Evolutionary conservation across 2,113 vertebrate species (phyloP).

Genomic region (Psittacula cyanocephala): DNA sequence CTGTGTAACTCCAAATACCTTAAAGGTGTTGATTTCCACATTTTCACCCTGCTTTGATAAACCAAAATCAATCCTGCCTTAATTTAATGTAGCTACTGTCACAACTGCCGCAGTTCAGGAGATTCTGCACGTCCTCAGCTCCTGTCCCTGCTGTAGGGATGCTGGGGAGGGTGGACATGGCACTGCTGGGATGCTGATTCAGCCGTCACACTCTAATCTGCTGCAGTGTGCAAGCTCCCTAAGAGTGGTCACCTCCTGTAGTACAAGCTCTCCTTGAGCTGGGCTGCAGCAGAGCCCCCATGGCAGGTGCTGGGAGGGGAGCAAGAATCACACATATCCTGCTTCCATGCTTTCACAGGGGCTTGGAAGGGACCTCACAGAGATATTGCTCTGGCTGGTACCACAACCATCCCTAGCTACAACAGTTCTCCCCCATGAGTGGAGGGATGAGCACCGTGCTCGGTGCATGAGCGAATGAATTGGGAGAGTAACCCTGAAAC

Average conservation of each 20-base stretch:
- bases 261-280: neutral
- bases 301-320: neutral
- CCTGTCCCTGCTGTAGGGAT: neutral
- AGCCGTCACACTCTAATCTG: neutral
- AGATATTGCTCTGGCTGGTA: neutral
- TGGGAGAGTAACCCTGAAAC: neutral
- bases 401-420: neutral
- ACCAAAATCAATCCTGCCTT: neutral
- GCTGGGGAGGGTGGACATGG: neutral
- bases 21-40: neutral
- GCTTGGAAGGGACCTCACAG: accelerated
- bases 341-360: accelerated
- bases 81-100: neutral
- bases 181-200: neutral
- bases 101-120: neutral
- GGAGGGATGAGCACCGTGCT: neutral
- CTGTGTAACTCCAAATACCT: neutral
- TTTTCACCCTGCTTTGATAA: neutral
- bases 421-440: neutral
- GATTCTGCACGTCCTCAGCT: neutral
- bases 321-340: accelerated
- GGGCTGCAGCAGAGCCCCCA: neutral
- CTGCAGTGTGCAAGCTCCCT: neutral
- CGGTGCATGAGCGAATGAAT: accelerated
- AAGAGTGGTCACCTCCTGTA: neutral